Base-by-base conservation (phyloP, 1,140 invertebrate species). In the Drosophila azteca region DNA sequence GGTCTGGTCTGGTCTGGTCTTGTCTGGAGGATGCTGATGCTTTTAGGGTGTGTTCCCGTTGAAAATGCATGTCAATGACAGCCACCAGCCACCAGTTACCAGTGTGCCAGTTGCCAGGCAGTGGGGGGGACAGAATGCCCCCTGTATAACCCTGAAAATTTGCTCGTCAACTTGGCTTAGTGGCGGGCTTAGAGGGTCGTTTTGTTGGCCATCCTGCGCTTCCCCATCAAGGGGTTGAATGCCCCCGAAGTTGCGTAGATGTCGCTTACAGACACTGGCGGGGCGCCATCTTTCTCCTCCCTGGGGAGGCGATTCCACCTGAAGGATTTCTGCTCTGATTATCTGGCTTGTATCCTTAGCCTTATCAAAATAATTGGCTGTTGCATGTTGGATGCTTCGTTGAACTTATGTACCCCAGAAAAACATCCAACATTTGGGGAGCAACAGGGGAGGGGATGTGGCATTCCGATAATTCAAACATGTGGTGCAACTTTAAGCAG, bases 111-210 rank as follows among this genome's bases (percentile, higher is more conserved):
- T 20, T 51, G 45, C 20, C 3, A 45, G 29, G 24, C 17, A 22
- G 31, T 13, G 9, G 11, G 7, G 13, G 17, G 11, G 13, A 26
- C 22, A 15, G 31, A 29, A 17, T 13, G 45, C n/a, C 43, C 39
- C 53, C 24, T 43, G 61, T 52, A 53, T 75, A 75, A 60, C 72
- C 72, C 72, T 75, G 72, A 75, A 75, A 66, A 75, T 75, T 67
- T 55, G 61, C 44, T 55, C 72, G 51, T 75, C 72, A 75, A 74
- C 70, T 60, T 67, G 72, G 70, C 72, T 74, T 75, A 74, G 46
- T 58, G 52, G 71, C 71, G 52, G 43, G 53, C 71, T 74, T 74
- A 65, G 46, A 70, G 70, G 51, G 48, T 43, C 48, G 35, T 35
- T 8, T 3, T 22, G 8, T 8, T n/a, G 24, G 2, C 9, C 17